Percentiles rank a stretch among this genome's conserved stretches.
Evolutionary conservation across 1,140 invertebrate genomes (phyloP).

Genomic region (Scaptomyza pallida): DNA sequence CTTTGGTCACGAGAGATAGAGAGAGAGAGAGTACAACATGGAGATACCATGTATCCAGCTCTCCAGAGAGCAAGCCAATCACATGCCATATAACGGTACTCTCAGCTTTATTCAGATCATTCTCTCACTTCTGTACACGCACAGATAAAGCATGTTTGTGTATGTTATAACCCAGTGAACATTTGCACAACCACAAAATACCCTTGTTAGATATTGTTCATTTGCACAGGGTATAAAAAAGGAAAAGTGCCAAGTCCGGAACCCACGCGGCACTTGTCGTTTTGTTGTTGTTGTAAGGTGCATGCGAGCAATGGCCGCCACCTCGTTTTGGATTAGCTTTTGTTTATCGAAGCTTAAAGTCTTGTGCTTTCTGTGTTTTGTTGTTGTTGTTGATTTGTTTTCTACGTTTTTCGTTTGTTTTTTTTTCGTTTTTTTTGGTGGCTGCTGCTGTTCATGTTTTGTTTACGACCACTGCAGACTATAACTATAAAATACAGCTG

Average conservation of each 20-base stretch:
- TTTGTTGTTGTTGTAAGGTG: conserved; percentile 10
- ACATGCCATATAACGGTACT: too few relatives aligned
- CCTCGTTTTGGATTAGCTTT: conserved; percentile 43
- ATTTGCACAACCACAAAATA: too few relatives aligned
- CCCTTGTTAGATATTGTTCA: neutral
- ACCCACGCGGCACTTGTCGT: conserved; percentile 14
- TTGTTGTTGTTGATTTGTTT: conserved; percentile 14
- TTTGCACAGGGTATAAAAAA: conserved; percentile 26
- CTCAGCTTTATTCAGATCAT: too few relatives aligned
- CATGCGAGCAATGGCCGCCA: conserved; percentile 23
- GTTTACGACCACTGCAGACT: conserved; percentile 44
- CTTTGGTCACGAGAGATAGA: too few relatives aligned
- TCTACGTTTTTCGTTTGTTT: conserved; percentile 29
- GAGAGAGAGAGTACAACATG: neutral
- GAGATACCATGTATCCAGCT: neutral
- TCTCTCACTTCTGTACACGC: too few relatives aligned
- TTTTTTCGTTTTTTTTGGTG: conserved; percentile 3
- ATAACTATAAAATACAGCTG: conserved; percentile 44
- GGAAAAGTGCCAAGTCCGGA: conserved; percentile 1
- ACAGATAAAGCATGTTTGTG: too few relatives aligned
- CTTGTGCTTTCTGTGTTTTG: neutral
- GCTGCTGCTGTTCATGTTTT: conserved; percentile 17
- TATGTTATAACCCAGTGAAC: too few relatives aligned
- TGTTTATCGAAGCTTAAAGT: conserved; percentile 42
- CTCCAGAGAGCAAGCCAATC: too few relatives aligned